A percentile compares a stretch with the other conserved stretches of the same genome.
Evolutionary conservation across 2,113 vertebrate species (phyloP).

Genomic region (Seriola aureovittata): DNA sequence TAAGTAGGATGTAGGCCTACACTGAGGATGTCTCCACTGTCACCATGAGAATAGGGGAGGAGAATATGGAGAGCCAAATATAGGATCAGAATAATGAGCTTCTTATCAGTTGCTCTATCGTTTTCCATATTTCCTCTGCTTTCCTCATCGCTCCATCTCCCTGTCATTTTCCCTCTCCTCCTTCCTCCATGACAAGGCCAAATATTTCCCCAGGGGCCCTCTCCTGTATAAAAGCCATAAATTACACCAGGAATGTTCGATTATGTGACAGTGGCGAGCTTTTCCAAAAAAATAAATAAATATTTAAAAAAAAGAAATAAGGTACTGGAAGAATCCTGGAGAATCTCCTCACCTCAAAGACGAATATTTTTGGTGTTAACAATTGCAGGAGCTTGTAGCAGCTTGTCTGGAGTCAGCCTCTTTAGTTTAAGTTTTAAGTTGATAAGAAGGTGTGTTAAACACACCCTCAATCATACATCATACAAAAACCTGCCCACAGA

Average conservation of each 20-base stretch:
- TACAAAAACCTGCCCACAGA: not conserved
- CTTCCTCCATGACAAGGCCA: conserved; percentile 44
- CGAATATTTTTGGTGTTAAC: not conserved
- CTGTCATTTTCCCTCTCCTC: conserved; percentile 38
- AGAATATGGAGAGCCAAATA: conserved; percentile 56
- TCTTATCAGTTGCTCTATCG: conserved; percentile 65
- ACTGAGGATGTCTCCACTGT: conserved; percentile 47
- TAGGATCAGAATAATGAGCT: conserved; percentile 67
- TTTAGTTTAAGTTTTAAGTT: not conserved
- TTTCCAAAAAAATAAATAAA: not conserved
- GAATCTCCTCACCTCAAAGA: conserved; percentile 24
- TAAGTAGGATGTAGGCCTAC: conserved; percentile 58
- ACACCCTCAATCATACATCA: not conserved
- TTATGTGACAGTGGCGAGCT: conserved; percentile 16
- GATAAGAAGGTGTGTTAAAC: not conserved
- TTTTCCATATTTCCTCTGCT: conserved; percentile 57
- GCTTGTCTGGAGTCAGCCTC: not conserved
- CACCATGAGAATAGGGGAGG: conserved; percentile 22
- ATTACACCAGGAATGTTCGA: conserved; percentile 44
- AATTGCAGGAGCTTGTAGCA: not conserved
- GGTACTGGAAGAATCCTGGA: conserved; percentile 2
- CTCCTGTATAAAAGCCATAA: conserved; percentile 36
- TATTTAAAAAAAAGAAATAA: not conserved
- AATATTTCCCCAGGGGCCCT: conserved; percentile 65
- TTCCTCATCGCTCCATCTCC: conserved; percentile 54